Evolutionary conservation across 2,888 invertebrate genomes (phyloP).

Genomic region (Capitulum mitella): DNA sequence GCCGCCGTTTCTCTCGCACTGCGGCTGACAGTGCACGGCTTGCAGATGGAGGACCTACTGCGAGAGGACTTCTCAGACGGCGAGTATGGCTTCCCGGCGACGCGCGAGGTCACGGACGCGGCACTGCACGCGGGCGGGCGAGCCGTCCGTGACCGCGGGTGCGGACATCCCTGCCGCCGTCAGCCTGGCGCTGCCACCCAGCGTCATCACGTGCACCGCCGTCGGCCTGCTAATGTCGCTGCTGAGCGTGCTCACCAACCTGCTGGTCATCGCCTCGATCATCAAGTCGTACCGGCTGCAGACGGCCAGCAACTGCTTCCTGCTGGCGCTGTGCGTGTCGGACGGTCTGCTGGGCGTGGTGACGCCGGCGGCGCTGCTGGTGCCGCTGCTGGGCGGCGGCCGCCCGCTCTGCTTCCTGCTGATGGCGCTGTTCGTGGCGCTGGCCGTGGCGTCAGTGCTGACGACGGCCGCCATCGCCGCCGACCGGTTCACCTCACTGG

Average conservation of each 20-base stretch:
- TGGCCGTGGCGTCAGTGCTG: background rate
- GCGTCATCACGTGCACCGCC: background rate
- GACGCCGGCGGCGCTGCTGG: background rate
- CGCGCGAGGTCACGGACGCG: too few species aligned
- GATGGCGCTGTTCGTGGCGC: background rate
- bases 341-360: slow-evolving; percentile 45
- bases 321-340: background rate
- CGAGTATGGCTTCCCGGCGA: too few species aligned
- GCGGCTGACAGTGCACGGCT: too few species aligned
- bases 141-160: background rate
- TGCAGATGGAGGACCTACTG: too few species aligned
- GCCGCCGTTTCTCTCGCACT: too few species aligned
- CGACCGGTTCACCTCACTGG: slow-evolving; percentile 55
- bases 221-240: background rate
- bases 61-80: too few species aligned
- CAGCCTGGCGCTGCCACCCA: background rate
- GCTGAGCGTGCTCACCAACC: background rate
- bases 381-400: background rate
- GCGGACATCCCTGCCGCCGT: background rate
- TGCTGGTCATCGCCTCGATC: background rate
- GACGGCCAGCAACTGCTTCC: background rate
- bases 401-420: background rate
- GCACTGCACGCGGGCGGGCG: too few species aligned
- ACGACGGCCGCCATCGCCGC: slow-evolving; percentile 56
- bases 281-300: background rate